Conservation (phyloP, 1,140 invertebrate species). For the Argopecten irradians region DNA sequence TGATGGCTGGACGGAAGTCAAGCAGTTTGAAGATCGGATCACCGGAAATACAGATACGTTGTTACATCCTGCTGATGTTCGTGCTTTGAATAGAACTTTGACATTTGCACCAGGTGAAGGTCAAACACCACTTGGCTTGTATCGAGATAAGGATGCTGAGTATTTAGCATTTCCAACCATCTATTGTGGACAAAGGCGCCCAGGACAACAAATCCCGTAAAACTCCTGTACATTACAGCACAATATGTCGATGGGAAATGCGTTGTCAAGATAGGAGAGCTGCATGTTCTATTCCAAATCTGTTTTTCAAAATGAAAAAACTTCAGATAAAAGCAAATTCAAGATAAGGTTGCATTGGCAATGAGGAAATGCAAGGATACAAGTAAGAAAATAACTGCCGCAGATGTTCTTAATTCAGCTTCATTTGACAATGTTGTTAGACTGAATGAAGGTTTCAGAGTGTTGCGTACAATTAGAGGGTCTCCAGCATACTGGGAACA, state of each 20-base stretch:
- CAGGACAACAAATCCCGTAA: background rate
- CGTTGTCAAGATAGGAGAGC: slow-evolving; percentile 23
- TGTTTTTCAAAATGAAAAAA: slow-evolving; percentile 37
- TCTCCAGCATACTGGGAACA: slow-evolving; percentile 51
- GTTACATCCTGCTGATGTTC: slow-evolving; percentile 10
- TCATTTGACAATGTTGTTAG: slow-evolving; percentile 35
- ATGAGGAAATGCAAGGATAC: slow-evolving; percentile 33
- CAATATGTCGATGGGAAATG: slow-evolving; percentile 31
- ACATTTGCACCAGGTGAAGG: slow-evolving; percentile 39
- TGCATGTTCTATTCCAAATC: slow-evolving; percentile 22
- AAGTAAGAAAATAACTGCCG: slow-evolving; percentile 26
- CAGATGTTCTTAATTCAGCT: slow-evolving; percentile 20
- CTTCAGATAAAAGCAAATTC: slow-evolving; percentile 26
- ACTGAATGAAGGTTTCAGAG: slow-evolving; percentile 48
- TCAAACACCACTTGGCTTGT: slow-evolving; percentile 22
- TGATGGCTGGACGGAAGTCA: background rate
- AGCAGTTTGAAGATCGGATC: background rate
- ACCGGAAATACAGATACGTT: slow-evolving; percentile 31
- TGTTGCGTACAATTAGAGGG: slow-evolving; percentile 40
- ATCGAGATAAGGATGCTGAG: slow-evolving; percentile 30
- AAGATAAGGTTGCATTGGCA: slow-evolving; percentile 21
- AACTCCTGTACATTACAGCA: slow-evolving; percentile 19
- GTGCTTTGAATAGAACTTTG: slow-evolving; percentile 23
- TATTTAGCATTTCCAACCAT: slow-evolving; percentile 24
- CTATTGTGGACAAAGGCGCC: background rate